Base-by-base conservation (phyloP, 2,797 vertebrate genomes). In the Sternarchorhynchus goeldii region DNA sequence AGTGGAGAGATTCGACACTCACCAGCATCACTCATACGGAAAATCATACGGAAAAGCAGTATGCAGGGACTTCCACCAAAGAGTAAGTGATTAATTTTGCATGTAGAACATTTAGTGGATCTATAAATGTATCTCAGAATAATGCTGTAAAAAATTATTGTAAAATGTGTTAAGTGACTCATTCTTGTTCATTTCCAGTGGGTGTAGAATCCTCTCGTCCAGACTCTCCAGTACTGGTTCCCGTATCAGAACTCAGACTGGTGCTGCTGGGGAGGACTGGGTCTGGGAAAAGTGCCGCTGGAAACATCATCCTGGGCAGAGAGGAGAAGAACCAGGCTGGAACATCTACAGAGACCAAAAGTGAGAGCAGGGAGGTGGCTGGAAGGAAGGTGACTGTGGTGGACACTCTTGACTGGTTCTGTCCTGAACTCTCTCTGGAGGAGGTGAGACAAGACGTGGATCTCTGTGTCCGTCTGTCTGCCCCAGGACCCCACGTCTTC, bases 401-500 rank as follows among this genome's bases (percentile, higher is more conserved):
- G 73, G 59, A 83, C 60, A 76, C 74, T 66, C 41, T 73, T 80
- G 78, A 73, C 81, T 72, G 66, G 72, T 72, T 76, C 57, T 18
- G 31, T 64, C 32, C 73, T 72, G 32, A 3, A 57, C 62, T 50
- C 45, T 50, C 45, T 50, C 45, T 50, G 45, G 45, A 73, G 55
- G 56, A 83, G 17, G 76, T 72, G 1, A 78, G 65, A 74, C 69
- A 3, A 6, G 85, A 90, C 67, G 80, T 88, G 0, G 14, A 34
- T 16, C 45, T 50, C 45, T 50, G 45, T 50, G 45, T 50, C 45
- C 45, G 8, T 70, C 78, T 83, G 39, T 84, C 56, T 0, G 77
- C 62, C 67, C 83, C 83, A 0, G 84, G 87, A 41, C 87, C 88
- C 41, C 85, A 89, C 0, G 80, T 75, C 65, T 67, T 89, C 58